phyloP scores from a whole-genome alignment of 2,888 invertebrate species.

The Encarsia formosa region DNA sequence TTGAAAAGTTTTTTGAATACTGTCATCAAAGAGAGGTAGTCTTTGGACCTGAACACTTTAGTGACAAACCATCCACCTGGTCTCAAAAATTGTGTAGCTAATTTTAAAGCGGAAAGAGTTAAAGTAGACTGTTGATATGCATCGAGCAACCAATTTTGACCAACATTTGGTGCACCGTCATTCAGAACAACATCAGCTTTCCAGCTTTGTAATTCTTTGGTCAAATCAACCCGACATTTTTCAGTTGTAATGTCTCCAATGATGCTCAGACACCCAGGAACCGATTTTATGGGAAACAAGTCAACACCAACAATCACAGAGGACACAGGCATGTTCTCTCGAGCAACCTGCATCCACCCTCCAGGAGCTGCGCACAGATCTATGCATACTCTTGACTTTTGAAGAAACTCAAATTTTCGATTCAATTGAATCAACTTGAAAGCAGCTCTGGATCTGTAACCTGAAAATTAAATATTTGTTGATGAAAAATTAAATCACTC shows the following conservation, averaged over 20 bases:
- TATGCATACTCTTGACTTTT: constrained; percentile 91
- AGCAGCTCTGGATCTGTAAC: constrained; percentile 96
- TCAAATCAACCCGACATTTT: constrained; percentile 76
- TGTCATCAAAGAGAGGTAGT: constrained; percentile 92
- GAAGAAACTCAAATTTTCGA: constrained; percentile 93
- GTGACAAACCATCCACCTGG: constrained; percentile 97
- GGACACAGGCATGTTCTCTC: constrained; percentile 95
- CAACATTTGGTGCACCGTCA: constrained; percentile 98
- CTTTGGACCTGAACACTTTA: constrained; percentile 97
- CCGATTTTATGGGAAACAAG: constrained; percentile 86
- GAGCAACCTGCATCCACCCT: constrained; percentile 99
- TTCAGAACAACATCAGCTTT: constrained; percentile 95
- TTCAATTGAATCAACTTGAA: constrained; percentile 98
- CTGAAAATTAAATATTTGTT: constrained; percentile 43
- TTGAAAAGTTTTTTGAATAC: constrained; percentile 94
- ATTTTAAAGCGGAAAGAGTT: constrained; percentile 86
- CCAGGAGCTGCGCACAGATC: constrained; percentile 99
- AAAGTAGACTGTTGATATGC: constrained; percentile 91
- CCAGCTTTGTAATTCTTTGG: constrained; percentile 87
- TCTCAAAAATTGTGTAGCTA: constrained; percentile 84
- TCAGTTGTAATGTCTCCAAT: constrained; percentile 96
- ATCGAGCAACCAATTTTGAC: constrained; percentile 94
- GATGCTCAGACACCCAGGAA: constrained; percentile 85
- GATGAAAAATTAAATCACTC: background rate
- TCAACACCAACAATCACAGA: constrained; percentile 94